Conservation (phyloP, 2,888 invertebrate species). For the Heterodera filipjevi region DNA sequence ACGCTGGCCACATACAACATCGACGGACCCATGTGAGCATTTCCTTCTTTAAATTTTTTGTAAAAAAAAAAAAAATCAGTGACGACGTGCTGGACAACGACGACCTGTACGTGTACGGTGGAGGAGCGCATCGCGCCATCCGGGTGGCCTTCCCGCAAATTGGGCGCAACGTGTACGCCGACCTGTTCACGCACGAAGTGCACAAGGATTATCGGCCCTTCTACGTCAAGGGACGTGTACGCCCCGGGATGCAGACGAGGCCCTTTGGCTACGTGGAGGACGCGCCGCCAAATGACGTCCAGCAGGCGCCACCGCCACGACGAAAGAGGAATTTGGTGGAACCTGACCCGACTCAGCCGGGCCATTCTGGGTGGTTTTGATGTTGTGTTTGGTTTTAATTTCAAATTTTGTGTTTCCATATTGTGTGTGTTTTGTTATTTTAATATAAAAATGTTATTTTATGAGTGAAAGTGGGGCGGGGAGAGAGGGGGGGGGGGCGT, state of each 20-base stretch:
- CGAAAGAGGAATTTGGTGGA: too few relatives aligned
- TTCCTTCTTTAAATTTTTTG: neutral
- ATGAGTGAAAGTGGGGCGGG: too few relatives aligned
- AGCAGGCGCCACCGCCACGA: too few relatives aligned
- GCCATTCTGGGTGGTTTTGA: slow-evolving; percentile 4
- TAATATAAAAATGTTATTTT: too few relatives aligned
- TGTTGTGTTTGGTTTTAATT: too few relatives aligned
- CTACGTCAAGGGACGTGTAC: too few relatives aligned
- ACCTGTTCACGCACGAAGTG: slow-evolving; percentile 17
- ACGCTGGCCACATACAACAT: neutral
- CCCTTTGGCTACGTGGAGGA: neutral
- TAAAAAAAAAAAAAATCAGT: neutral
- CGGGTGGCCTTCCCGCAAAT: neutral
- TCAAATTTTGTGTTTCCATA: neutral
- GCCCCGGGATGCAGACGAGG: neutral
- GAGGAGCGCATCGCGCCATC: slow-evolving; percentile 7
- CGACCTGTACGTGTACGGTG: neutral
- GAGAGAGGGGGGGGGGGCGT: too few relatives aligned
- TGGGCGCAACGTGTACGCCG: neutral
- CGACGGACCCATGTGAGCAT: neutral
- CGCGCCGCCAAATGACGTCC: too few relatives aligned
- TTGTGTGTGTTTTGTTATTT: neutral
- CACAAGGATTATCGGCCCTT: neutral
- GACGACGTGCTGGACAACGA: neutral
- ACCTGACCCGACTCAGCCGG: neutral